Evolutionary conservation across 1,140 invertebrate species (phyloP).

Genomic region (Nebria ingens): DNA sequence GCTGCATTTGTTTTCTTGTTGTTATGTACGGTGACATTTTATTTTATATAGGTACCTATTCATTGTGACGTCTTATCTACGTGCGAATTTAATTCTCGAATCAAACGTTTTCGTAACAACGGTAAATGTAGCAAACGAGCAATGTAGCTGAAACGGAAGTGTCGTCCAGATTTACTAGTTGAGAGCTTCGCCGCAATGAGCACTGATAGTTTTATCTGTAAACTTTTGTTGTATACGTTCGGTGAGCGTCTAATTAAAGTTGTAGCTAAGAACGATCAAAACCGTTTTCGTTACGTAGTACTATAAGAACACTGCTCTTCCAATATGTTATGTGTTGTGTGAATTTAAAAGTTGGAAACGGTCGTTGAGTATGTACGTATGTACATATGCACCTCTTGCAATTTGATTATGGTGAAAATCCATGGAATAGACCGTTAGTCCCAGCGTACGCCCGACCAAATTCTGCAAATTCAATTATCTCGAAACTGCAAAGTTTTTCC

Average conservation of each 20-base stretch:
- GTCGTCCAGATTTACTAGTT: background rate
- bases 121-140: background rate
- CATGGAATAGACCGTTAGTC: background rate
- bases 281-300: too few relatives aligned
- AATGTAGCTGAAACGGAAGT: background rate
- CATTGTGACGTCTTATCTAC: too few relatives aligned
- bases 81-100: too few relatives aligned
- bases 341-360: background rate
- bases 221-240: constrained; percentile 3
- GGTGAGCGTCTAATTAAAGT: background rate
- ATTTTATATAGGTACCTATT: too few relatives aligned
- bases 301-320: too few relatives aligned
- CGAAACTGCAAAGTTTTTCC: constrained; percentile 1
- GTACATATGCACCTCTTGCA: too few relatives aligned
- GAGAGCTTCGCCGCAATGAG: background rate
- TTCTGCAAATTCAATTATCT: constrained; percentile 7
- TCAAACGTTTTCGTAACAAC: too few relatives aligned
- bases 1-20: too few relatives aligned
- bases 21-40: too few relatives aligned
- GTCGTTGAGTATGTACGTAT: background rate
- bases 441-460: too few relatives aligned
- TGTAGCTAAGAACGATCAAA: background rate
- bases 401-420: constrained; percentile 5
- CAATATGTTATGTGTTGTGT: too few relatives aligned
- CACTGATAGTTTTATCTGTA: constrained; percentile 5